Percentiles rank a stretch among this genome's conserved stretches.
Evolutionary conservation across 2,888 invertebrate species (phyloP).

Genomic region (Malthinus flaveolus): DNA sequence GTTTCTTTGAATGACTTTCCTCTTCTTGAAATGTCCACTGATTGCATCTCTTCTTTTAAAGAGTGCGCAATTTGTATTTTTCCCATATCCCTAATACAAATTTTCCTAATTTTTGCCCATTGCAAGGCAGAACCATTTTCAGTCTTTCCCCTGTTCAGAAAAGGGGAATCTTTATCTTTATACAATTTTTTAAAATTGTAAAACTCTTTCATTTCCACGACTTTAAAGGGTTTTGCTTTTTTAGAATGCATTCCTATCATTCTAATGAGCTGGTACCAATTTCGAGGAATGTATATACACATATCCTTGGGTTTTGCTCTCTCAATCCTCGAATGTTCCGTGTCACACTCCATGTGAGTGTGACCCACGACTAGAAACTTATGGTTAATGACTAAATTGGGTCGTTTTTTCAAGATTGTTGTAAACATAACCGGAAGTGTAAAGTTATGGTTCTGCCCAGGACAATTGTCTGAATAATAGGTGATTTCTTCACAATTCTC

Average conservation of each 20-base stretch:
- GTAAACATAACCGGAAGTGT: not conserved
- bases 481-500: not conserved
- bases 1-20: too few relatives aligned
- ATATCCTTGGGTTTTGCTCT: not conserved
- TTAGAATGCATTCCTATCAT: not conserved
- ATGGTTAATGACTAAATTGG: not conserved
- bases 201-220: too few relatives aligned
- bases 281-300: not conserved
- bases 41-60: too few relatives aligned
- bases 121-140: too few relatives aligned
- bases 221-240: not conserved
- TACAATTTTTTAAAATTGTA: too few relatives aligned
- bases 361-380: constrained; percentile 1
- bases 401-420: too few relatives aligned
- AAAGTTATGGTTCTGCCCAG: not conserved
- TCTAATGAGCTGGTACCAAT: not conserved
- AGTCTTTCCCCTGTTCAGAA: too few relatives aligned
- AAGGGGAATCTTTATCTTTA: too few relatives aligned
- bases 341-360: constrained; percentile 1
- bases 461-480: not conserved
- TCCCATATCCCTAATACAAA: too few relatives aligned
- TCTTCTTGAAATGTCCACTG: too few relatives aligned
- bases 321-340: not conserved
- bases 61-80: too few relatives aligned
- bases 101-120: too few relatives aligned